phyloP scores from a whole-genome alignment of 2,797 vertebrate species.

The Acanthis flammea region DNA sequence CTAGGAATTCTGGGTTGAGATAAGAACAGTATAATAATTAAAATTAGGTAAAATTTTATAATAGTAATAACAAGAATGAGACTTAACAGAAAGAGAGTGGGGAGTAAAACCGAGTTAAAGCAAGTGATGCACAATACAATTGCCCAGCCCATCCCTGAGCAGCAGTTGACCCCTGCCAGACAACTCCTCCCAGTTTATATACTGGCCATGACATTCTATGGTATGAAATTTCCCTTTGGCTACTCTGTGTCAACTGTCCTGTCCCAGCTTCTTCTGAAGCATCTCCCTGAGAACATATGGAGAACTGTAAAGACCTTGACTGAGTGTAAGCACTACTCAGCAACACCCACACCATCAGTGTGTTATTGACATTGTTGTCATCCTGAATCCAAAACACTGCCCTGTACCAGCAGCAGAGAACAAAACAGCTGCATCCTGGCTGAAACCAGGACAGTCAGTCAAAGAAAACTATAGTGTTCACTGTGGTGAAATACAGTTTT shows the following conservation, averaged over 20 bases:
- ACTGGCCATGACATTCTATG: neutral
- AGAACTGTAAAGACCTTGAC: neutral
- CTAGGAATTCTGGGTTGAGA: neutral
- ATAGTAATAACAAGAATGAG: neutral
- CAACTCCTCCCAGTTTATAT: neutral
- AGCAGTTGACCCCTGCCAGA: neutral
- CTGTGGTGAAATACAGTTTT: neutral
- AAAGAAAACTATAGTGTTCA: neutral
- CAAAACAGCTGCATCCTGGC: neutral
- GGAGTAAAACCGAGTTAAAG: neutral
- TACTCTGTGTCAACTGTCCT: neutral
- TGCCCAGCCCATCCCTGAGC: neutral
- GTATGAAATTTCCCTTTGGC: neutral
- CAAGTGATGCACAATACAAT: neutral
- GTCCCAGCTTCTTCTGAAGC: neutral
- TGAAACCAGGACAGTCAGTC: neutral
- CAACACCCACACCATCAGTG: neutral
- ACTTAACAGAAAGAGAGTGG: neutral
- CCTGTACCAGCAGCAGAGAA: neutral
- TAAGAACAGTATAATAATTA: neutral
- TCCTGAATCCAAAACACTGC: rapidly evolving
- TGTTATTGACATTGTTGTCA: neutral
- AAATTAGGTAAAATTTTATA: neutral
- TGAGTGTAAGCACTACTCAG: neutral
- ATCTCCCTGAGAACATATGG: neutral